Evolutionary conservation across 2,113 vertebrate species (phyloP), one percentile per base, ranked within the genome.

Genomic region (Chamaetylas fuelleborni): DNA sequence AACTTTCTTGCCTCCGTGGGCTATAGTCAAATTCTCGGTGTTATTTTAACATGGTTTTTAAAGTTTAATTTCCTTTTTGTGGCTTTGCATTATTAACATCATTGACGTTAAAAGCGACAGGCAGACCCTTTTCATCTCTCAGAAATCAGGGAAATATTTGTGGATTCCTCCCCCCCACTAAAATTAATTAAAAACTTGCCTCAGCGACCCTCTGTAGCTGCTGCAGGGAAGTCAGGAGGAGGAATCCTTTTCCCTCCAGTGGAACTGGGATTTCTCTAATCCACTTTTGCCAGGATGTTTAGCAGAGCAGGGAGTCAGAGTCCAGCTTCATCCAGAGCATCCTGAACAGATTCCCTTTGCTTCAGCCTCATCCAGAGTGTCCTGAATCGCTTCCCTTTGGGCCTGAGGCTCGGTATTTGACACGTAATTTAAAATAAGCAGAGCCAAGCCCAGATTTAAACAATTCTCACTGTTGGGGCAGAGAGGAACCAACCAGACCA

Each of bases 41-140:
- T 95, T 96, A 90, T 96, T 96, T 65, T 65, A 96, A 94, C 96
- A 91, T 89, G 85, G 47, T 34, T 95, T 95, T 94, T 89, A 69
- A 90, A 91, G 87, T 96, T 96, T 95, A 96, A 96, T 96, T 96
- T 96, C 96, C 96, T 96, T 94, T 96, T 47, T 95, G 93, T 64
- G 92, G 93, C 92, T 96, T 90, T 92, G 92, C 60, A 69, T 96
- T 94, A 96, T 93, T 90, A 95, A 81, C 81, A 33, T 92, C 85
- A 81, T 24, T 86, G 92, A 96, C 51, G 9, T 96, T 90, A 92
- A 53, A 80, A 90, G 92, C 18, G 31, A 96, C 74, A 74, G 1
- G 43, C 80, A 74, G 11, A 65, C 81, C 86, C 64, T 81, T 93
- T 95, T 96, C 82, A 95, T 96, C 94, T 81, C n/a, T 38, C 53